Evolutionary conservation across 2,888 invertebrate genomes (phyloP).

Genomic region (Gymnosoma rotundatum): DNA sequence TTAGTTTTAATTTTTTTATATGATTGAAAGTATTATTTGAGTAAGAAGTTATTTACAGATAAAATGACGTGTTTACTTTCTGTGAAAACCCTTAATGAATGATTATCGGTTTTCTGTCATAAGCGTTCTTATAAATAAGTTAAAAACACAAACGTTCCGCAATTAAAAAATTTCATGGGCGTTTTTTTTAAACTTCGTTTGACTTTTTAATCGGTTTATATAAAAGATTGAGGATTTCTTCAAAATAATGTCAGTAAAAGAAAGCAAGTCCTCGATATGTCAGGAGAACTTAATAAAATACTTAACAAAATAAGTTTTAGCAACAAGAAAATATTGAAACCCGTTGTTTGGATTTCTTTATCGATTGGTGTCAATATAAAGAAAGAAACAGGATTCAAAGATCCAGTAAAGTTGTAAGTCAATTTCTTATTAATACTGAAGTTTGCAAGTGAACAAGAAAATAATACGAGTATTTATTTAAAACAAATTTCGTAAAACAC

Average conservation of each 20-base stretch:
- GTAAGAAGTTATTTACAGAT: too few relatives aligned
- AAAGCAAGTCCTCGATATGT: background rate
- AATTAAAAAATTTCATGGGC: background rate
- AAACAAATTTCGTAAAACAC: too few relatives aligned
- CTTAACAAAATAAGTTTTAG: slow-evolving; percentile 2
- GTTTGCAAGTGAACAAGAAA: too few relatives aligned
- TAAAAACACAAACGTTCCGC: too few relatives aligned
- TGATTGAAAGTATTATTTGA: too few relatives aligned
- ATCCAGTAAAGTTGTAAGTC: slow-evolving; percentile 39
- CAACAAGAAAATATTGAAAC: slow-evolving; percentile 15
- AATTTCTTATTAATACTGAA: background rate
- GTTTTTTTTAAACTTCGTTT: background rate
- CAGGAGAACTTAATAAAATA: slow-evolving; percentile 3
- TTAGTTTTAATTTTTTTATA: too few relatives aligned
- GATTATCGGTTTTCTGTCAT: too few relatives aligned
- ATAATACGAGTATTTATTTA: too few relatives aligned
- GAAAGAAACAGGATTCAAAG: background rate
- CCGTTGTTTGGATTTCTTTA: background rate
- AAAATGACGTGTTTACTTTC: too few relatives aligned
- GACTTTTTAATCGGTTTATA: too few relatives aligned
- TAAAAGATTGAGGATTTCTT: background rate
- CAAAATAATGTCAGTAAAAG: background rate
- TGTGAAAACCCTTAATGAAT: too few relatives aligned
- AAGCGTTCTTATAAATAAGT: too few relatives aligned
- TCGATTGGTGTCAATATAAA: slow-evolving; percentile 16